Base-by-base conservation (phyloP, 2,888 invertebrate genomes). In the Sesia apiformis region DNA sequence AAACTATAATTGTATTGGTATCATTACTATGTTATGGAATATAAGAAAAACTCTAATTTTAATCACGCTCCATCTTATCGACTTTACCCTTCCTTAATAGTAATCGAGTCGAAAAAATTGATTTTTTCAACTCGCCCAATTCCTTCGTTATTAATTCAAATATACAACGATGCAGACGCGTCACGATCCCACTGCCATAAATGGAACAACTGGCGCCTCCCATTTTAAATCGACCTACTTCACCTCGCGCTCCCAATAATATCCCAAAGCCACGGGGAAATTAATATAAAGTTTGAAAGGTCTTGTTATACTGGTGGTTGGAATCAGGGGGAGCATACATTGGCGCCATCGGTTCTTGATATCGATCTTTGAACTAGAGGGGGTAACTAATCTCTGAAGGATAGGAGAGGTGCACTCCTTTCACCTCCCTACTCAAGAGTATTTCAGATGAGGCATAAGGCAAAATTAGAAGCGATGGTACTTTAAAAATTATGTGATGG, bases 301-400 rank as follows among this genome's bases (percentile, higher is more conserved):
- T 77, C 86, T 67, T 55, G 55, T 55, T 70, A 65, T 58, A 72
- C 70, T 79, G 84, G 83, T 65, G 60, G 7, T 49, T 7, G 7
- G 23, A 23, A 38, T 40, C 4, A 69, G 66, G 73, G 74, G 82
- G 80, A 70, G 71, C 76, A 78, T 77, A 80, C 81, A 83, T 78
- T 75, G 79, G 78, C 81, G 82, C 81, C 79, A 79, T 74, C 71
- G 76, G 76, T 80, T 78, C 76, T 81, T 78, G 83, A 84, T 87
- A 87, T 87, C 84, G 87, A 88, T 88, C 86, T 88, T 78, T 78
- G 80, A 77, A 46, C 72, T 64, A 70, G 62, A 65, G 39, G 38
- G 8, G 50, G 23, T 23, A 23, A 23, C 23, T 23, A 23, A 23
- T 23, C 23, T 23, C 23, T 23, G 23, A 23, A 23, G 23, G 23